Evolutionary conservation across 2,888 invertebrate species (phyloP).

Genomic region (Pristionchus entomophagus): DNA sequence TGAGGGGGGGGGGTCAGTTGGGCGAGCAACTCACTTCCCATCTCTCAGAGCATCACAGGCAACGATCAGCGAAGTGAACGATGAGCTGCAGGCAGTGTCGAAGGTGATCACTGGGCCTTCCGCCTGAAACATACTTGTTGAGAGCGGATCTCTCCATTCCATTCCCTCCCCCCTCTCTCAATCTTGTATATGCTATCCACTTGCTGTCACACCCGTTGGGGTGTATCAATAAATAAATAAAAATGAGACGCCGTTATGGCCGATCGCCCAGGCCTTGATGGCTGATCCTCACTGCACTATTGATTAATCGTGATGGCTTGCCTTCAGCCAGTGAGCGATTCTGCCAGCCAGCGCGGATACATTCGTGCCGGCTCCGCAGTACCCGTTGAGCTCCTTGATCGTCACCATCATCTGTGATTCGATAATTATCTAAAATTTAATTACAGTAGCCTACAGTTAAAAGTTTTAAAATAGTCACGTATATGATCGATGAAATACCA

Average conservation of each 20-base stretch:
- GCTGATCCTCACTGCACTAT: background rate
- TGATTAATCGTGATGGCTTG: background rate
- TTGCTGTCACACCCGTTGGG: background rate
- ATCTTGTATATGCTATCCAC: background rate
- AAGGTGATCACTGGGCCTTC: slow-evolving; percentile 90
- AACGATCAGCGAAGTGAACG: slow-evolving; percentile 81
- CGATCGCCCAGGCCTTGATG: slow-evolving; percentile 53
- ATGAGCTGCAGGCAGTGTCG: slow-evolving; percentile 97
- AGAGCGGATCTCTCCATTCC: background rate
- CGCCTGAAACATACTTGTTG: background rate
- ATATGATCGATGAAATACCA: background rate
- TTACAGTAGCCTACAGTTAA: too few species aligned
- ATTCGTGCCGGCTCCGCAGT: slow-evolving; percentile 91
- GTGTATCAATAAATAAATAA: background rate
- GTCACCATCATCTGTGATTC: slow-evolving; percentile 31
- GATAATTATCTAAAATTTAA: background rate
- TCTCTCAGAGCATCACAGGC: slow-evolving; percentile 80
- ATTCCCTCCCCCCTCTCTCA: background rate
- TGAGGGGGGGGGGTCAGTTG: too few species aligned
- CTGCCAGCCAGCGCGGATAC: slow-evolving; percentile 91
- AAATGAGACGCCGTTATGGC: slow-evolving; percentile 74
- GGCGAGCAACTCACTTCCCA: slow-evolving; percentile 84
- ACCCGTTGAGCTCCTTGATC: slow-evolving; percentile 80
- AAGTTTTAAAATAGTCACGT: too few species aligned
- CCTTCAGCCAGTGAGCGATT: slow-evolving; percentile 84